These are phyloP conservation scores for Tetragonula clypearis DNA, from an alignment of 1,140 invertebrate species.

Conservation along the genomic window DNA sequence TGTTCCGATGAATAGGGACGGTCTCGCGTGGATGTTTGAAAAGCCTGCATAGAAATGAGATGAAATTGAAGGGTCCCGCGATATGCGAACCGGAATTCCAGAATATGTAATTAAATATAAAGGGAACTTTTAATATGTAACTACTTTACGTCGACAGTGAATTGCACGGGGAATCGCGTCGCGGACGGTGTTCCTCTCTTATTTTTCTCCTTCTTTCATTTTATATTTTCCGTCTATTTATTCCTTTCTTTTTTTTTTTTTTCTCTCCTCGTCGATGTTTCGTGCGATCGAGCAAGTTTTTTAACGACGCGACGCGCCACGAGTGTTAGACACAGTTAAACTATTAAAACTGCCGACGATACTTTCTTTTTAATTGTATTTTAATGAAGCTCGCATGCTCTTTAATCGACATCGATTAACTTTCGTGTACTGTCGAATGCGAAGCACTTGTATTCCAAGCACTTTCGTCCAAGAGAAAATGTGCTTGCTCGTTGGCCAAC, in stretches of 20 bases:
- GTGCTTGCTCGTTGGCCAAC: background rate
- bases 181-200: background rate
- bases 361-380: slow-evolving; percentile 45
- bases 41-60: slow-evolving; percentile 37
- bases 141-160: background rate
- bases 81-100: slow-evolving; percentile 36
- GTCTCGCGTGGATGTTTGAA: slow-evolving; percentile 19
- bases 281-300: slow-evolving; percentile 25
- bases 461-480: background rate
- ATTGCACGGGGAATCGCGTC: background rate
- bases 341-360: background rate
- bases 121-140: slow-evolving; percentile 44
- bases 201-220: background rate
- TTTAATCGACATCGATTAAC: slow-evolving; percentile 45
- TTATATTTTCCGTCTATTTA: no score
- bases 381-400: slow-evolving; percentile 32
- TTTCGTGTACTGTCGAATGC: slow-evolving; percentile 18
- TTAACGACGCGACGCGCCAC: slow-evolving; percentile 26
- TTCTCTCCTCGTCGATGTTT: background rate
- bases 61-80: slow-evolving; percentile 35
- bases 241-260: background rate
- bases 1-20: slow-evolving; percentile 17
- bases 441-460: background rate
- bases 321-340: slow-evolving; percentile 19
- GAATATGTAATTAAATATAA: slow-evolving; percentile 45